These are phyloP conservation scores for Oryzias celebensis DNA, from an alignment of 2,113 vertebrate genomes.

Conservation along the genomic window DNA sequence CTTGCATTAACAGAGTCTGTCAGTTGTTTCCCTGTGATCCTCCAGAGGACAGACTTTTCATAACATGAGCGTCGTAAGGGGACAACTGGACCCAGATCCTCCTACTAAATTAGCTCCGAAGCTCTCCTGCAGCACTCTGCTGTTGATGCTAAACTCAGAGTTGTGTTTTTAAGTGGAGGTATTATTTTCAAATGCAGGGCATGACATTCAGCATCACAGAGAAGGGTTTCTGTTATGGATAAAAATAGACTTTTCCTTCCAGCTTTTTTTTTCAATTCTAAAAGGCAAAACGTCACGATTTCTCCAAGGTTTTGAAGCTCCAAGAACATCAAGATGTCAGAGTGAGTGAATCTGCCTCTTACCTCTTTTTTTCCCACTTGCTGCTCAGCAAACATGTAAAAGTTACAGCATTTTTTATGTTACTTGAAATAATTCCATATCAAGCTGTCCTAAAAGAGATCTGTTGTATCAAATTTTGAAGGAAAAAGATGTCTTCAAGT, in stretches of 20 bases:
- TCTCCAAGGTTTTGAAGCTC: conserved; percentile 47
- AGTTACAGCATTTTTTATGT: fast-evolving
- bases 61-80: conserved; percentile 21
- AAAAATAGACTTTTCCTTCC: background rate
- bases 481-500: conserved; percentile 90
- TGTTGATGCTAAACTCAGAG: conserved; percentile 3
- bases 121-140: conserved; percentile 20
- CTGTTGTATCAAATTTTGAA: conserved; percentile 20
- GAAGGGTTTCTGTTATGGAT: background rate
- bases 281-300: conserved; percentile 1
- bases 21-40: conserved; percentile 52
- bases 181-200: conserved; percentile 15
- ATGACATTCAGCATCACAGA: background rate
- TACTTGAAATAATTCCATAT: background rate
- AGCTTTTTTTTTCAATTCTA: background rate
- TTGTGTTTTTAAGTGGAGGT: conserved; percentile 38
- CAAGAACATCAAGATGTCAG: conserved; percentile 69
- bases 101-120: conserved; percentile 79
- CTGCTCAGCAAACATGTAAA: background rate
- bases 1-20: conserved; percentile 47
- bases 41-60: conserved; percentile 46
- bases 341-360: conserved; percentile 59
- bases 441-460: background rate
- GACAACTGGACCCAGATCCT: conserved; percentile 45
- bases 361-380: background rate